Evolutionary conservation across 2,113 vertebrate genomes (phyloP), one percentile per base, ranked within the genome.

Genomic region (Rhinogobius similis): DNA sequence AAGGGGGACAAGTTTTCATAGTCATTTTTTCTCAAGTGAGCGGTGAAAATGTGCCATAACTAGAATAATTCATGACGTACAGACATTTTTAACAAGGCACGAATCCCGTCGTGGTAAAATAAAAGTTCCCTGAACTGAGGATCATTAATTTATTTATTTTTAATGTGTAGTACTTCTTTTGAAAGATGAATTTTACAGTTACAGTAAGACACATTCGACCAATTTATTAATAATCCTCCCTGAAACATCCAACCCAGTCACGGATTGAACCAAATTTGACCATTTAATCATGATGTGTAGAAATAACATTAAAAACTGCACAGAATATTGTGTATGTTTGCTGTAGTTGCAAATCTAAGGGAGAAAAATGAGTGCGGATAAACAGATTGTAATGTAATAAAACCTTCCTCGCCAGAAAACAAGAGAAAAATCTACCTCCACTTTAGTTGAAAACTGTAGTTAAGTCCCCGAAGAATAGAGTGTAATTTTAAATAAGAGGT

Each of bases 361-460:
- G 23, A 55, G 52, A 55, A n/a, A n/a, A 50, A 50, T 50, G 46
- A n/a, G 7, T 21, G 46, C n/a, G 20, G 20, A 2, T 21, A 50
- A 50, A 50, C 46, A 21, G 46, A 18, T 50, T 50, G 46, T 50
- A 21, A 50, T 21, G 21, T 48, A 48, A 48, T 48, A 48, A 48
- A 50, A 50, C 46, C 18, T 10, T 50, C 46, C 2, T 1, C 4
- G 27, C 23, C 14, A 62, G 61, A 67, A 67, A 32, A 64, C 24
- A 73, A 14, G 20, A 27, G 26, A 8, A 29, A 14, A 58, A 27
- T 50, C 46, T 21, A 21, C 46, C 46, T 50, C 46, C 46, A 50
- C 3, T 50, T n/a, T 50, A 10, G 46, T n/a, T 72, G 65, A 80
- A 75, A 64, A 63, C 29, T 3, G n/a, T 59, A 46, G 72, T 67